phyloP scores from a whole-genome alignment of 2,888 invertebrate genomes.

The Sympetrum striolatum region DNA sequence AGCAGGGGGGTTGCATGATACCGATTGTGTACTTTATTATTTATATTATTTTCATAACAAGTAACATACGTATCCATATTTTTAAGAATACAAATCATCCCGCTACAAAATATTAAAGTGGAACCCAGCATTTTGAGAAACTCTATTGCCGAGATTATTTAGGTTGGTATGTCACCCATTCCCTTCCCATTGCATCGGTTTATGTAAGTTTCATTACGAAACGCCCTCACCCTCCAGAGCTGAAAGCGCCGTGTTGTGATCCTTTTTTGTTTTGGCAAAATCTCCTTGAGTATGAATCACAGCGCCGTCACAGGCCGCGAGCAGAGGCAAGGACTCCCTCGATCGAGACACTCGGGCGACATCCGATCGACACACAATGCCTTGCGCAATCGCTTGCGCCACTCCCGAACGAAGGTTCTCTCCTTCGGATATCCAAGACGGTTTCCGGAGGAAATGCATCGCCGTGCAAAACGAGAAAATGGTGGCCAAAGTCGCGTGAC shows the following conservation, averaged over 20 bases:
- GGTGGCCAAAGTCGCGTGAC: too few relatives aligned
- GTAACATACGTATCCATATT: too few relatives aligned
- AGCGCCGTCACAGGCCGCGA: not conserved
- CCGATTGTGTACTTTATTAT: too few relatives aligned
- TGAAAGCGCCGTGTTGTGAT: not conserved
- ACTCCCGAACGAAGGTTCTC: not conserved
- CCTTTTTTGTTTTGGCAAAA: not conserved
- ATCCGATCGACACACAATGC: not conserved
- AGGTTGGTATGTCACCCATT: not conserved
- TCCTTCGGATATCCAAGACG: not conserved
- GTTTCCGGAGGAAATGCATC: too few relatives aligned
- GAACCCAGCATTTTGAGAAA: too few relatives aligned
- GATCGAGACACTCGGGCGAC: not conserved
- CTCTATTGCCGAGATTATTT: too few relatives aligned
- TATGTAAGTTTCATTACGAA: not conserved
- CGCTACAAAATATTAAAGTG: too few relatives aligned
- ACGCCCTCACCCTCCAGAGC: not conserved
- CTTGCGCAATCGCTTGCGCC: constrained; percentile 9
- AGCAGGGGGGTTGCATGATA: too few relatives aligned
- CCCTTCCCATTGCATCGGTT: not conserved
- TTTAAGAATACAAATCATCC: too few relatives aligned
- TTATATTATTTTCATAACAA: too few relatives aligned
- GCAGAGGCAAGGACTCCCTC: not conserved
- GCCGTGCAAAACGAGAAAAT: too few relatives aligned
- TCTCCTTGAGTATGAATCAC: constrained; percentile 36